Evolutionary conservation across 2,888 invertebrate species (phyloP).

Genomic region (Acronicta alni): DNA sequence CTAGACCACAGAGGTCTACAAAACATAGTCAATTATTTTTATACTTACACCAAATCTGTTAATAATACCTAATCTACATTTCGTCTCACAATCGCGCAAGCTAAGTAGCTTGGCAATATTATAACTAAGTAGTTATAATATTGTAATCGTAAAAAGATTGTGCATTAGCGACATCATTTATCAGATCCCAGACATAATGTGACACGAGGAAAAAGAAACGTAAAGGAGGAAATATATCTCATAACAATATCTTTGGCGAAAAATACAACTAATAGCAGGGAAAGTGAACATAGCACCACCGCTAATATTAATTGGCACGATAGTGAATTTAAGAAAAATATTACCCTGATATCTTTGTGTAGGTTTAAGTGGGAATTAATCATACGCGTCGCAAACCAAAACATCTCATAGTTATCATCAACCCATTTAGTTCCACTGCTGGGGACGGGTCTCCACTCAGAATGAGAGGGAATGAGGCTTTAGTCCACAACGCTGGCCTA

Average conservation of each 20-base stretch:
- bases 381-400: not conserved
- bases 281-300: constrained; percentile 39
- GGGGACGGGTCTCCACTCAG: no score
- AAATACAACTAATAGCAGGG: constrained; percentile 52
- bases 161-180: constrained; percentile 60
- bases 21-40: no score
- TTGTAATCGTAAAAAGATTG: constrained; percentile 19
- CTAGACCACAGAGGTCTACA: no score
- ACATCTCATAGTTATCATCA: no score
- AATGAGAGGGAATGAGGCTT: no score
- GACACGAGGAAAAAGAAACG: constrained; percentile 55
- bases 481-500: no score
- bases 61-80: not conserved
- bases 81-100: not conserved
- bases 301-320: constrained; percentile 46
- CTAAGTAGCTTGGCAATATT: no score
- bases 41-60: no score
- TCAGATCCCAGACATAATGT: constrained; percentile 61
- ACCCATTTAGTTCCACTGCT: no score
- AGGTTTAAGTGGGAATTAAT: constrained; percentile 11
- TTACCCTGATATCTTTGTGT: constrained; percentile 6
- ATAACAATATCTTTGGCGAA: constrained; percentile 58
- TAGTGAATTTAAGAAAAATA: constrained; percentile 3
- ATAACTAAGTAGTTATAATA: not conserved
- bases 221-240: constrained; percentile 55